Evolutionary conservation across 2,797 vertebrate genomes (phyloP).

Genomic region (Zalophus californianus): DNA sequence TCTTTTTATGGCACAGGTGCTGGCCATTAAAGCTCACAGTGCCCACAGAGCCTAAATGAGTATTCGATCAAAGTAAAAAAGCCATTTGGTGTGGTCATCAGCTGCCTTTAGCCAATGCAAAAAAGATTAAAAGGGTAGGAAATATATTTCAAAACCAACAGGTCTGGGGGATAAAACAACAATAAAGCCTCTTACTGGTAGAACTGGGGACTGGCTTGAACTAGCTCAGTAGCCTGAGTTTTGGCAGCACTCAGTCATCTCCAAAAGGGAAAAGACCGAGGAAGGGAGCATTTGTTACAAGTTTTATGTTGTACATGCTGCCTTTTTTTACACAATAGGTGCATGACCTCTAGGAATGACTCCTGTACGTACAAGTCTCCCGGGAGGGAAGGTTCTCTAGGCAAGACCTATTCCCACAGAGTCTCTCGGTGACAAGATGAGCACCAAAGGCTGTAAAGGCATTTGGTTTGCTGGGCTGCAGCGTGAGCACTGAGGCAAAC

Average conservation of each 20-base stretch:
- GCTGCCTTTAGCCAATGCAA: neutral
- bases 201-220: neutral
- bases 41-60: neutral
- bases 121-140: neutral
- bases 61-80: neutral
- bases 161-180: neutral
- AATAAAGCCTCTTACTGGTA: neutral
- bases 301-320: fast-evolving
- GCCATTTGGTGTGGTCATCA: neutral
- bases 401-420: neutral
- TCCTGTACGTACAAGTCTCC: neutral
- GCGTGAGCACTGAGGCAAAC: neutral
- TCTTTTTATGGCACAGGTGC: neutral
- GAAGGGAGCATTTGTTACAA: fast-evolving
- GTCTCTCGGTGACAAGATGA: neutral
- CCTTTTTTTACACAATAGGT: neutral
- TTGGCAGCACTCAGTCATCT: neutral
- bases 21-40: neutral
- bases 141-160: neutral
- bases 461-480: neutral
- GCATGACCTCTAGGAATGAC: neutral
- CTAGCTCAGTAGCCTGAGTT: neutral
- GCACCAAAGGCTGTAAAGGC: neutral
- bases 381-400: neutral
- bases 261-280: neutral